Evolutionary conservation across 2,113 vertebrate species (phyloP).

Genomic region (Pedetes capensis): DNA sequence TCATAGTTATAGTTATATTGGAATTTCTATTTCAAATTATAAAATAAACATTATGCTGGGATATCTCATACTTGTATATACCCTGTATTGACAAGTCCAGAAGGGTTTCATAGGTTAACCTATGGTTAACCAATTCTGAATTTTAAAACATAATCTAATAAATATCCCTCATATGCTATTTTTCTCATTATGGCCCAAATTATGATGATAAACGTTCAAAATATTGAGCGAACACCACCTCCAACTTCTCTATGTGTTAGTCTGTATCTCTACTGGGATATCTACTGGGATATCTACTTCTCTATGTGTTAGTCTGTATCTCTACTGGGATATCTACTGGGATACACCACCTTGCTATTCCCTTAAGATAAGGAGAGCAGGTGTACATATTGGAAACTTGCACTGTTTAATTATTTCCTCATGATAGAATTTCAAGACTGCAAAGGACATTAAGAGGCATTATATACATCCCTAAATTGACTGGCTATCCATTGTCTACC

Average conservation of each 20-base stretch:
- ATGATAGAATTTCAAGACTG: conserved; percentile 30
- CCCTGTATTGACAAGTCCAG: background rate
- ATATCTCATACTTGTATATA: background rate
- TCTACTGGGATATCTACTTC: background rate
- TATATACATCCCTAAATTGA: background rate
- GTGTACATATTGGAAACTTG: background rate
- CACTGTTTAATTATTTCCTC: conserved; percentile 21
- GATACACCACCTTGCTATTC: background rate
- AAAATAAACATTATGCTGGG: background rate
- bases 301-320: background rate
- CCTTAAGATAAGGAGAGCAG: conserved; percentile 7
- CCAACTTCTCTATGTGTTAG: background rate
- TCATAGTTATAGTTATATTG: conserved; percentile 4
- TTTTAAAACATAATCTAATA: background rate
- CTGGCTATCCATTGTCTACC: background rate
- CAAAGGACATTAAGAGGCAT: background rate
- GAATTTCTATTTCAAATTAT: background rate
- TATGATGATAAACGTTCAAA: background rate
- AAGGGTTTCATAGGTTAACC: conserved; percentile 12
- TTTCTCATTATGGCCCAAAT: background rate
- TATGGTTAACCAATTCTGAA: conserved; percentile 2
- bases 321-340: background rate
- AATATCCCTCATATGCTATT: background rate
- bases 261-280: background rate
- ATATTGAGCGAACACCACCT: background rate